These are phyloP conservation scores for Andrena marginata DNA, from an alignment of 2,888 invertebrate species.

Conservation along the genomic window DNA sequence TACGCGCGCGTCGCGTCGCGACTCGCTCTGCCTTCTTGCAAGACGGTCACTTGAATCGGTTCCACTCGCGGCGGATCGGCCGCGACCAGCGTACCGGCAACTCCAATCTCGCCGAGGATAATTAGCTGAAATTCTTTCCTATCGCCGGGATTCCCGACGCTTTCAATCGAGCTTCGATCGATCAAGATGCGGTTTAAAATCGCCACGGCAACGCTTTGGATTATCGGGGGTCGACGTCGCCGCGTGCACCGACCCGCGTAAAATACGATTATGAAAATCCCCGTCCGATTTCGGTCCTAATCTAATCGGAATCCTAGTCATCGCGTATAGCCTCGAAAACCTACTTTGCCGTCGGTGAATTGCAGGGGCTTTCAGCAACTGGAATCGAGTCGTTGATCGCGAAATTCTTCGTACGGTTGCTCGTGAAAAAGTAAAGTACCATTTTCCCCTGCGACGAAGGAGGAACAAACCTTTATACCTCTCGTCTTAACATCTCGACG, in stretches of 20 bases:
- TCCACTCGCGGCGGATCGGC: constrained; percentile 10
- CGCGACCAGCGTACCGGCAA: neutral
- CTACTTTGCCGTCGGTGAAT: constrained; percentile 38
- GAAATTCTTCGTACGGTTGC: neutral
- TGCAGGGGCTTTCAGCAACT: constrained; percentile 28
- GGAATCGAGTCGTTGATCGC: constrained; percentile 1
- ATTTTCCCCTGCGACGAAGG: neutral
- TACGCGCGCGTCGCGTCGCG: constrained; percentile 57
- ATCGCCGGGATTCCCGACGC: neutral
- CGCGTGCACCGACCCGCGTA: constrained; percentile 21
- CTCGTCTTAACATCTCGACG: no score
- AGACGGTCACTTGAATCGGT: constrained; percentile 24
- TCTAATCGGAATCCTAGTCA: constrained; percentile 53
- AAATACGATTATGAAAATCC: constrained; percentile 50
- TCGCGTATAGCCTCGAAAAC: constrained; percentile 28
- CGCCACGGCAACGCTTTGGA: constrained; percentile 68
- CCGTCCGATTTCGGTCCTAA: constrained; percentile 53
- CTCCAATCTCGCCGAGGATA: neutral
- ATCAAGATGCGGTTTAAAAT: constrained; percentile 7
- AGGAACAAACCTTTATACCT: neutral
- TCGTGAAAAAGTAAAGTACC: constrained; percentile 2
- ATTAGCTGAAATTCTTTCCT: constrained; percentile 2
- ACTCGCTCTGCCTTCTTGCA: constrained; percentile 59
- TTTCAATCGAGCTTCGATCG: neutral
- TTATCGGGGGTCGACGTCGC: constrained; percentile 47